A percentile compares a stretch with the other conserved stretches of the same genome.
phyloP scores from a whole-genome alignment of 2,797 vertebrate genomes.

The Echiichthys vipera region DNA sequence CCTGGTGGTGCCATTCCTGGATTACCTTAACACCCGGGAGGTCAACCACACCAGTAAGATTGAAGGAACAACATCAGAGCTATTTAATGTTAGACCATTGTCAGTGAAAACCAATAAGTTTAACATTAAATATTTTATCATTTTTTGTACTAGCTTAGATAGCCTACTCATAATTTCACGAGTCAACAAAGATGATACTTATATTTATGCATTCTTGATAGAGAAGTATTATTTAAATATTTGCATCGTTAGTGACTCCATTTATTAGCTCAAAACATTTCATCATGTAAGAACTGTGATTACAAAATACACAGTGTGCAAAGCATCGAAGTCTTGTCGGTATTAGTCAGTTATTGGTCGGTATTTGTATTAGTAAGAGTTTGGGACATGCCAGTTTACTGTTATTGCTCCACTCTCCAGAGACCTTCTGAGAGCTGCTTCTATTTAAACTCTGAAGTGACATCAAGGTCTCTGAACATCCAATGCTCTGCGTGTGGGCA shows the following conservation, averaged over 20 bases:
- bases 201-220: neutral
- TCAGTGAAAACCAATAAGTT: neutral
- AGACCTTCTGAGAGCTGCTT: conserved; percentile 46
- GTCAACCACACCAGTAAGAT: conserved; percentile 91
- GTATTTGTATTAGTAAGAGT: conserved; percentile 55
- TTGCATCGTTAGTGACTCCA: neutral
- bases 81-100: neutral
- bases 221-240: neutral
- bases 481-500: conserved; percentile 61
- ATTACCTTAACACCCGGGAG: conserved; percentile 89
- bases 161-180: neutral
- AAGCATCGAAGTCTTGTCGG: conserved; percentile 35
- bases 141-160: neutral
- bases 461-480: conserved; percentile 49
- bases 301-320: conserved; percentile 17
- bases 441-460: conserved; percentile 61
- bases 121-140: too few relatives aligned
- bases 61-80: neutral
- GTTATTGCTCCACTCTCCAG: conserved; percentile 33
- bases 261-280: conserved; percentile 14
- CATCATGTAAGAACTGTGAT: conserved; percentile 14
- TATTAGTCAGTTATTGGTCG: conserved; percentile 57
- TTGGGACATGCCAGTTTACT: conserved; percentile 30
- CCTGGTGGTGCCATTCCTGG: conserved; percentile 89
- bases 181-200: neutral